Conservation (phyloP, 2,113 vertebrate genomes). For the Mystacornis crossleyi region DNA sequence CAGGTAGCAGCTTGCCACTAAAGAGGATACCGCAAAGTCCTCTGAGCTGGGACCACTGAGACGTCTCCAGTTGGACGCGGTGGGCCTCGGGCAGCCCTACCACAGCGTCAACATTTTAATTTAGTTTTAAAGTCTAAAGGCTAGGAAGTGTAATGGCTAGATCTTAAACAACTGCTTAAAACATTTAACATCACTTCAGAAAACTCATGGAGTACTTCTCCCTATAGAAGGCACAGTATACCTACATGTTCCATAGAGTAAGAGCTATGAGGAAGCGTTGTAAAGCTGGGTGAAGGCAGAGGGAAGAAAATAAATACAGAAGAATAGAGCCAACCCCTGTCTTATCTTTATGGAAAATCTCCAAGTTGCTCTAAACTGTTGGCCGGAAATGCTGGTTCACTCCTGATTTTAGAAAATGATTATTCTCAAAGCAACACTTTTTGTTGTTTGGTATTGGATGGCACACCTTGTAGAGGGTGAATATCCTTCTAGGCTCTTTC, state of each 20-base stretch:
- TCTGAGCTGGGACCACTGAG: no score
- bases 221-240: neutral
- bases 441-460: neutral
- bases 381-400: neutral
- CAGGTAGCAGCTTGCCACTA: no score
- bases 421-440: neutral
- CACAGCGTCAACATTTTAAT: no score
- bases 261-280: neutral
- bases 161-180: neutral
- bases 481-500: neutral
- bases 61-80: no score
- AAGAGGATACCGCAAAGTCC: no score
- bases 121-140: neutral
- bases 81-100: no score
- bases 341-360: neutral
- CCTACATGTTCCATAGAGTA: neutral
- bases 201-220: neutral
- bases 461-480: neutral
- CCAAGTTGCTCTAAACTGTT: neutral
- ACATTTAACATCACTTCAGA: neutral
- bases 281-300: rapidly evolving
- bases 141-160: neutral
- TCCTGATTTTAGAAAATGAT: neutral
- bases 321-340: neutral
- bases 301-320: neutral